These are phyloP conservation scores for Drosophila aff. DNA, from an alignment of 1,140 invertebrate genomes.

Conservation along the genomic window DNA sequence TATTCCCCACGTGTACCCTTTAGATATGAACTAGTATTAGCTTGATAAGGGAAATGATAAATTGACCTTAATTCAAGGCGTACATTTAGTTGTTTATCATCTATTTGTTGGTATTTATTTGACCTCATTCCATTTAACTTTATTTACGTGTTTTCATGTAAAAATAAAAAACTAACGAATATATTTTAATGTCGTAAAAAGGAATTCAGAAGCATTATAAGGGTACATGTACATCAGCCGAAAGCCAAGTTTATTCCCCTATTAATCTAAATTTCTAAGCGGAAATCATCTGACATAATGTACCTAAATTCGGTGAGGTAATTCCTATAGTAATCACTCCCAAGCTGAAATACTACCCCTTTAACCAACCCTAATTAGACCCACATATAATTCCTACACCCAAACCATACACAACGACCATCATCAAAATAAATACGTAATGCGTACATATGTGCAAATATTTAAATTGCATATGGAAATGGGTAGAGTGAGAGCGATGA, in stretches of 20 bases:
- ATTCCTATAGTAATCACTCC: slow-evolving; percentile 1
- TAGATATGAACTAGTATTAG: slow-evolving; percentile 8
- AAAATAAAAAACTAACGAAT: neutral
- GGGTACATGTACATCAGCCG: too few relatives aligned
- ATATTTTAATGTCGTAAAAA: neutral
- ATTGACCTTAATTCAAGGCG: slow-evolving; percentile 31
- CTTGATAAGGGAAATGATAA: slow-evolving; percentile 34
- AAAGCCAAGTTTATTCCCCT: too few relatives aligned
- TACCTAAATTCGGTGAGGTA: neutral
- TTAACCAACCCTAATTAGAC: slow-evolving; percentile 27
- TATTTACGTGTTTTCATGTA: neutral
- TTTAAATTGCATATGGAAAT: slow-evolving; percentile 60
- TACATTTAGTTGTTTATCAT: slow-evolving; percentile 30
- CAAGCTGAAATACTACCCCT: neutral
- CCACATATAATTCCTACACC: neutral
- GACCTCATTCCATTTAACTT: slow-evolving; percentile 7
- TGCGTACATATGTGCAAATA: slow-evolving; percentile 47
- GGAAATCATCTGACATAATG: neutral
- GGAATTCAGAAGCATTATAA: neutral
- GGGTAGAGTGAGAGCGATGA: slow-evolving; percentile 28
- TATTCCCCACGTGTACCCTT: neutral
- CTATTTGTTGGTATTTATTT: slow-evolving; percentile 7
- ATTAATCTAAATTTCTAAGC: neutral
- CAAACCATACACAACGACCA: slow-evolving; percentile 5
- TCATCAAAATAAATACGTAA: slow-evolving; percentile 58